phyloP scores from a whole-genome alignment of 2,113 vertebrate genomes.

The Sarotherodon lohbergeri region DNA sequence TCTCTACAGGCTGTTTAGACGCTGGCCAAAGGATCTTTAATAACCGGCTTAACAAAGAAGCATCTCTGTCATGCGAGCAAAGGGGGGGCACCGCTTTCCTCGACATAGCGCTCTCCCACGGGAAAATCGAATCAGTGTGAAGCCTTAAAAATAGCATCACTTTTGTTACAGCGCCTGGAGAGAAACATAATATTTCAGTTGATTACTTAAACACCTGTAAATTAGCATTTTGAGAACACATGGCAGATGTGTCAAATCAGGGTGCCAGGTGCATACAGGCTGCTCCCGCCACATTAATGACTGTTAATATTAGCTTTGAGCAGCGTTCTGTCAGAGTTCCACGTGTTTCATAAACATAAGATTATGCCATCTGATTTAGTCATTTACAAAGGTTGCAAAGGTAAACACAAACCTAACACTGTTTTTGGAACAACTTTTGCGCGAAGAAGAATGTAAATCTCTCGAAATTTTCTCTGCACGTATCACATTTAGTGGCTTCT shows the following conservation, averaged over 20 bases:
- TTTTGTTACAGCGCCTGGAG: slow-evolving; percentile 54
- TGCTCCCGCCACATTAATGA: slow-evolving; percentile 36
- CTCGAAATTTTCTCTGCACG: background rate
- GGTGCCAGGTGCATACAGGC: slow-evolving; percentile 23
- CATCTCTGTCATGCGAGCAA: background rate
- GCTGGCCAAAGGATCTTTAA: background rate
- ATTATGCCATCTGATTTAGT: background rate
- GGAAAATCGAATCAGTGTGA: slow-evolving; percentile 52
- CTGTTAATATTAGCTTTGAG: slow-evolving; percentile 22
- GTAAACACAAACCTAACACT: background rate
- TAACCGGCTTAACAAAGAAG: slow-evolving; percentile 13
- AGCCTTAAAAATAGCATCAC: slow-evolving; percentile 62
- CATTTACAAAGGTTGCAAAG: background rate
- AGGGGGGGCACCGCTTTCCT: slow-evolving; percentile 29
- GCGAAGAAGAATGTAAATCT: background rate
- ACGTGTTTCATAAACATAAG: background rate
- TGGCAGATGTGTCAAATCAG: slow-evolving; percentile 49
- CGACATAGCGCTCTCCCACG: slow-evolving; percentile 49
- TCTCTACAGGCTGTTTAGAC: background rate
- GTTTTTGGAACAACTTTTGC: background rate
- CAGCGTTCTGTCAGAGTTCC: background rate
- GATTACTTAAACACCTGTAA: slow-evolving; percentile 79
- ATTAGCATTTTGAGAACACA: slow-evolving; percentile 72
- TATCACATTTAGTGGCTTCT: background rate
- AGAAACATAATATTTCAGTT: slow-evolving; percentile 70